Conservation (phyloP, 37 sponge, comb jelly and placozoan species). For the Mnemiopsis leidyi region DNA sequence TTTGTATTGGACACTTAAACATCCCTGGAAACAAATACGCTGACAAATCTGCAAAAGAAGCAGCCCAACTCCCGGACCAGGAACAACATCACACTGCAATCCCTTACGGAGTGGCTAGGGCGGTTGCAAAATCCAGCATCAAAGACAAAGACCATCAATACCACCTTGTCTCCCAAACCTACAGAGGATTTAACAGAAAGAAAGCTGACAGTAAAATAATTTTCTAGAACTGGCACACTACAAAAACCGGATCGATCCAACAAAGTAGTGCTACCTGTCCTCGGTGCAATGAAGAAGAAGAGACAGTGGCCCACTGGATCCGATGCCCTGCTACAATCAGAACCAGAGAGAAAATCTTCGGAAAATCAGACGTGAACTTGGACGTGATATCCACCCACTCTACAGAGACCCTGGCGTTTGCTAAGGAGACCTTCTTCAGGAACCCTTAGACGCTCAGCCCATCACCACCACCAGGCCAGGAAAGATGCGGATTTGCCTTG, state of each 20-base stretch:
- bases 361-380: background rate
- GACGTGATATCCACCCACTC: background rate
- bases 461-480: background rate
- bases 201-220: background rate
- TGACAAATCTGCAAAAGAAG: background rate
- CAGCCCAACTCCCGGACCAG: background rate
- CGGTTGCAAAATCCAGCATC: background rate
- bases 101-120: background rate
- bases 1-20: background rate
- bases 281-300: background rate
- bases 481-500: slow-evolving; percentile 34
- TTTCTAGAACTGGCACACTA: background rate
- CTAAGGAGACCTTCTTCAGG: background rate
- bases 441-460: background rate
- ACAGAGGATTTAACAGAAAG: background rate
- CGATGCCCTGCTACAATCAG: background rate
- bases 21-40: background rate
- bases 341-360: background rate
- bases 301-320: background rate
- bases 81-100: background rate
- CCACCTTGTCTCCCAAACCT: background rate
- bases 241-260: background rate
- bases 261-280: background rate
- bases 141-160: background rate
- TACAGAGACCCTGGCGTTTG: background rate